Conservation (phyloP, 2,888 invertebrate species). For the Neocrepidodera transversa region DNA sequence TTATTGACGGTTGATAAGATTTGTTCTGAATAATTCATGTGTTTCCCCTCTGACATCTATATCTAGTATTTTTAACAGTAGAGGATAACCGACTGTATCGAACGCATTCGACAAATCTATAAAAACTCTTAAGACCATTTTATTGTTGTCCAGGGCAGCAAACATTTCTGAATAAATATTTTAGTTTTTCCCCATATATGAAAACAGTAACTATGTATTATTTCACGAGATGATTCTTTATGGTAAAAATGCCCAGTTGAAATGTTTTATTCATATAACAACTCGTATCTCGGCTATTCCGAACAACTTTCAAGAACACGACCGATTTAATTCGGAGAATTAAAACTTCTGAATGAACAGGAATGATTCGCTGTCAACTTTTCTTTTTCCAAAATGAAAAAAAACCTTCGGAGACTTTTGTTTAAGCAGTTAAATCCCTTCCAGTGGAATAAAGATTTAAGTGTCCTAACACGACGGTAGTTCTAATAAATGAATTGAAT, state of each 20-base stretch:
- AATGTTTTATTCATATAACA: slow-evolving; percentile 22
- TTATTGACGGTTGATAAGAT: too few species aligned
- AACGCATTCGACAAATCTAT: too few species aligned
- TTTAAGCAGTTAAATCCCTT: slow-evolving; percentile 10
- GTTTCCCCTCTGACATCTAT: too few species aligned
- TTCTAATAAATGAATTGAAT: not conserved
- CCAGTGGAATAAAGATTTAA: not conserved
- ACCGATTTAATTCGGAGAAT: slow-evolving; percentile 21
- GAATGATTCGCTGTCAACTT: slow-evolving; percentile 21
- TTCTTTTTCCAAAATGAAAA: slow-evolving; percentile 6
- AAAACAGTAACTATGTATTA: too few species aligned
- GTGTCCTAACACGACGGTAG: not conserved
- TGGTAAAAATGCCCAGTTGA: not conserved
- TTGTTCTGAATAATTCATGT: too few species aligned
- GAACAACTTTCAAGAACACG: slow-evolving; percentile 11
- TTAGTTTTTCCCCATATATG: too few species aligned
- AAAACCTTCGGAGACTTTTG: slow-evolving; percentile 14
- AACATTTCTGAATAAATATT: too few species aligned
- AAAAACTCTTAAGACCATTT: too few species aligned
- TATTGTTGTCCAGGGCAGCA: too few species aligned
- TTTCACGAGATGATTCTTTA: too few species aligned
- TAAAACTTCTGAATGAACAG: slow-evolving; percentile 19
- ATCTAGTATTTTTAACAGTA: too few species aligned
- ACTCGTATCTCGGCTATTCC: slow-evolving; percentile 8
- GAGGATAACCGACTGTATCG: too few species aligned